phyloP scores from a whole-genome alignment of 2,888 invertebrate species.

The Archips xylosteana region DNA sequence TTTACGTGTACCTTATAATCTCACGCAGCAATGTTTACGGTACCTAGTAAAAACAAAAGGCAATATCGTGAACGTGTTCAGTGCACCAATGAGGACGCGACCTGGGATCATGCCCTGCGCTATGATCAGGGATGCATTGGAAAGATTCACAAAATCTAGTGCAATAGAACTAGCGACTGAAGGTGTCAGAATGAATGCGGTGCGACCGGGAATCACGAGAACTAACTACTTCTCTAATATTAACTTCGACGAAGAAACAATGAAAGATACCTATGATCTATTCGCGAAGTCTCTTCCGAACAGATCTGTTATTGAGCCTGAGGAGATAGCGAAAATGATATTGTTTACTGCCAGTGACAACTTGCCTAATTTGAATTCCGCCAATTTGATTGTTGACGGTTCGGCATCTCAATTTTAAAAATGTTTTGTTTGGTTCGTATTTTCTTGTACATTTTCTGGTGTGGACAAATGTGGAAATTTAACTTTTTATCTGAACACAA shows the following conservation, averaged over 20 bases:
- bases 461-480: not conserved
- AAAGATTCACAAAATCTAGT: slow-evolving; percentile 44
- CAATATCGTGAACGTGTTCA: slow-evolving; percentile 47
- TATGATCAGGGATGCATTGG: slow-evolving; percentile 45
- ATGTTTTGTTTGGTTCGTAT: not conserved
- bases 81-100: slow-evolving; percentile 37
- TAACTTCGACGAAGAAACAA: slow-evolving; percentile 39
- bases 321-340: slow-evolving; percentile 45
- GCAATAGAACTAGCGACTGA: slow-evolving; percentile 42
- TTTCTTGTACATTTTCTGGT: too few species aligned
- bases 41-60: slow-evolving; percentile 46
- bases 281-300: slow-evolving; percentile 31
- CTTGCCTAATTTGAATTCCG: slow-evolving; percentile 42
- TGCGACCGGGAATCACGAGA: slow-evolving; percentile 43
- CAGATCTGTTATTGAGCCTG: slow-evolving; percentile 42
- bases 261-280: slow-evolving; percentile 32
- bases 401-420: slow-evolving; percentile 39
- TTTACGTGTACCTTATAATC: slow-evolving; percentile 43
- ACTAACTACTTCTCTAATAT: slow-evolving; percentile 44
- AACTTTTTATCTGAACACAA: not conserved
- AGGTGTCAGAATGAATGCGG: slow-evolving; percentile 44
- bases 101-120: slow-evolving; percentile 41
- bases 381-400: slow-evolving; percentile 41
- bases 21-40: slow-evolving; percentile 44
- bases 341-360: slow-evolving; percentile 43